These are phyloP conservation scores for Actinemys pallida DNA, from an alignment of 2,113 vertebrate species.

Conservation along the genomic window DNA sequence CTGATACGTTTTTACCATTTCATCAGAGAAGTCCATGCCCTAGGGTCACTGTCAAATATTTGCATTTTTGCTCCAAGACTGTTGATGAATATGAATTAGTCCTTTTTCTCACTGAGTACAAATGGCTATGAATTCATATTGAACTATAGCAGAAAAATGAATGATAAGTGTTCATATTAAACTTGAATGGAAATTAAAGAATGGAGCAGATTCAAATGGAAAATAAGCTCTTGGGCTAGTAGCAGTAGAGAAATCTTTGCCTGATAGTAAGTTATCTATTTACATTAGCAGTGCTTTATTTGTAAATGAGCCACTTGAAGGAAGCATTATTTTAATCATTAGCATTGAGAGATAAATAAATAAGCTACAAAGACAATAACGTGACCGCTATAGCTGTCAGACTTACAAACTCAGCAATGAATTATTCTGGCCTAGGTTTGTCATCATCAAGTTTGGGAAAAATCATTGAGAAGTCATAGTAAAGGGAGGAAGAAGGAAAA, in stretches of 20 bases:
- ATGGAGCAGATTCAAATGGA: background rate
- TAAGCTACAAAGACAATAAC: constrained; percentile 2
- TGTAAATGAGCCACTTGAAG: background rate
- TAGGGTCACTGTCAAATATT: background rate
- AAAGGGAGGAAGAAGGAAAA: constrained; percentile 12
- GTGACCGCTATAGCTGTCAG: constrained; percentile 24
- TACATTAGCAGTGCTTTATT: constrained; percentile 27
- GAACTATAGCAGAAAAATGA: background rate
- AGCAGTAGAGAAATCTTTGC: background rate
- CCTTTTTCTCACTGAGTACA: background rate
- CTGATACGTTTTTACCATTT: background rate
- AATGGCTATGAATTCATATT: background rate
- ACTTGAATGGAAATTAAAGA: constrained; percentile 27
- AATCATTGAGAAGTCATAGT: background rate
- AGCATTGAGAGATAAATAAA: background rate
- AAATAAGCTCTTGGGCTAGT: constrained; percentile 21
- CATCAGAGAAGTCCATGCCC: background rate
- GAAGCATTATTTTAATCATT: constrained; percentile 8
- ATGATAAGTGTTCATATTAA: background rate
- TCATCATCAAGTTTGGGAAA: background rate
- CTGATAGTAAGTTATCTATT: constrained; percentile 23
- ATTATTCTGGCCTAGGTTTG: constrained; percentile 18
- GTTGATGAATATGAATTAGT: background rate
- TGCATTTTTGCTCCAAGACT: background rate
- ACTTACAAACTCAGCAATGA: background rate